phyloP scores from a whole-genome alignment of 2,113 vertebrate genomes.

The Phylloscopus whistleri region DNA sequence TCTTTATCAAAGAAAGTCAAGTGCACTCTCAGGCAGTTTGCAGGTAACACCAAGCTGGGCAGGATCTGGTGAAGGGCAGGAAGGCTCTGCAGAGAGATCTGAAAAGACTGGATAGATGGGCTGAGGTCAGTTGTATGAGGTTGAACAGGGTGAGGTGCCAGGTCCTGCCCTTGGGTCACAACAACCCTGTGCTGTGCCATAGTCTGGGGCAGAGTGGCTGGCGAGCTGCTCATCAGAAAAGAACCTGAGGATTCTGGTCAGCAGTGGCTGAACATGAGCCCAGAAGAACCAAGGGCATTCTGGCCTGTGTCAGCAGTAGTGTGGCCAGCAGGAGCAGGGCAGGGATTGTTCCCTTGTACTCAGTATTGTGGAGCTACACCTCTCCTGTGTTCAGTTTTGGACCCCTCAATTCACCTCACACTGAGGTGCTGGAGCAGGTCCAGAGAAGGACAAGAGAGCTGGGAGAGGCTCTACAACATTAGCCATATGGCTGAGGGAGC shows the following conservation, averaged over 20 bases:
- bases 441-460: not conserved
- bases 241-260: not conserved
- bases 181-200: not conserved
- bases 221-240: not conserved
- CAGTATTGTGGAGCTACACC: fast-evolving
- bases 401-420: not conserved
- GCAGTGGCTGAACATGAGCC: not conserved
- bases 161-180: not conserved
- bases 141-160: not conserved
- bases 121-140: not conserved
- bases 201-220: not conserved
- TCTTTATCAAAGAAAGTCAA: not conserved
- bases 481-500: not conserved
- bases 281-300: not conserved
- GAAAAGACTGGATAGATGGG: not conserved
- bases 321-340: not conserved
- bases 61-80: not conserved
- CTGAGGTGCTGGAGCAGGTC: fast-evolving
- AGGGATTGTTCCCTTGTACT: not conserved
- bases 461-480: not conserved
- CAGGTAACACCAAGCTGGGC: not conserved
- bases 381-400: not conserved
- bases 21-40: not conserved
- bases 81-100: not conserved
- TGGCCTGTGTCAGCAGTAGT: not conserved